A percentile compares a stretch with the other conserved stretches of the same genome.
phyloP scores from a whole-genome alignment of 1,140 invertebrate genomes.

The Vanessa tameamea region DNA sequence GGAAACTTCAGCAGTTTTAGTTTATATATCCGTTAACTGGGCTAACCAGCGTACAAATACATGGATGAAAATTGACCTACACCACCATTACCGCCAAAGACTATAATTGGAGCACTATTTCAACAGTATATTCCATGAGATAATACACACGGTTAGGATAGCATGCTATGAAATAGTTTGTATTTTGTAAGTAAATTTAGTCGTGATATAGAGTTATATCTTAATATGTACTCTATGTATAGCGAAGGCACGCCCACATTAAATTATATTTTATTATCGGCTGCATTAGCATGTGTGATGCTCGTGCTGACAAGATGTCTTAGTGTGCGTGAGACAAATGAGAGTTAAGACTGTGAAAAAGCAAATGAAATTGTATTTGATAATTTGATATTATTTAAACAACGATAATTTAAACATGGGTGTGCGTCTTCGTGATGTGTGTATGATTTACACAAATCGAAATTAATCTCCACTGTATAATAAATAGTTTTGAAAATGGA shows the following conservation, averaged over 20 bases:
- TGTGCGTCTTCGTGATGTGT: too few relatives aligned
- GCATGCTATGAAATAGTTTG: background rate
- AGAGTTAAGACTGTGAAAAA: too few relatives aligned
- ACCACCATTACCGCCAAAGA: background rate
- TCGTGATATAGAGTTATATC: background rate
- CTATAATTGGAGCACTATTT: constrained; percentile 3
- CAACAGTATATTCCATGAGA: background rate
- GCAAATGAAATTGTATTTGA: too few relatives aligned
- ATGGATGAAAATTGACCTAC: constrained; percentile 29
- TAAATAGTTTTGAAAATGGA: too few relatives aligned
- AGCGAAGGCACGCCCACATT: background rate
- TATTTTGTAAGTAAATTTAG: background rate
- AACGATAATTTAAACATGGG: too few relatives aligned
- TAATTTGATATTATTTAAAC: too few relatives aligned
- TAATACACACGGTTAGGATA: background rate
- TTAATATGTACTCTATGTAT: background rate
- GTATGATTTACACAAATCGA: too few relatives aligned
- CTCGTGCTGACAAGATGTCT: too few relatives aligned
- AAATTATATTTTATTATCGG: background rate
- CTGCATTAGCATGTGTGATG: too few relatives aligned
- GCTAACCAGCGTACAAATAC: constrained; percentile 36
- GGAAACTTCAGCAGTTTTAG: constrained; percentile 40
- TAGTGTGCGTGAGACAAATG: too few relatives aligned
- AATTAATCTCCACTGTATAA: too few relatives aligned
- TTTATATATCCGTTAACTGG: constrained; percentile 32